Conservation (phyloP, 1,140 invertebrate genomes). For the Pogonomyrmex californicus region DNA sequence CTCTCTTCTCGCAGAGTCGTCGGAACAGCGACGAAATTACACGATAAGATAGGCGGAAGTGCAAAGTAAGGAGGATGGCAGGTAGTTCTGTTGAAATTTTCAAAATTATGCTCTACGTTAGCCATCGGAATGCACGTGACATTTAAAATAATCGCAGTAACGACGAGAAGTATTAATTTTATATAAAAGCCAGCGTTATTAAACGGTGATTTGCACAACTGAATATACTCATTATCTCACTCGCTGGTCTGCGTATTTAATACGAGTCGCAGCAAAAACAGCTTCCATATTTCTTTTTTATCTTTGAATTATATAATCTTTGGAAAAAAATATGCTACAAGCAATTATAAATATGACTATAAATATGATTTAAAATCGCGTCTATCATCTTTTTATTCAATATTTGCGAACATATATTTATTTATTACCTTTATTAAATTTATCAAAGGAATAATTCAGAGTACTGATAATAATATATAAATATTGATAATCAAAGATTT, state of each 20-base stretch:
- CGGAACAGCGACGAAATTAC: slow-evolving; percentile 27
- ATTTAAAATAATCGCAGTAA: slow-evolving; percentile 16
- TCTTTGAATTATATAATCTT: slow-evolving; percentile 15
- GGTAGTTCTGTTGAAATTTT: slow-evolving; percentile 42
- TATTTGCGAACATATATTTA: background rate
- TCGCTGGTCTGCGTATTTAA: background rate
- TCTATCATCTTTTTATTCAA: background rate
- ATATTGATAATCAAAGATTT: too few species aligned
- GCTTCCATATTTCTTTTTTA: slow-evolving; percentile 18
- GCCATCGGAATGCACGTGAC: background rate
- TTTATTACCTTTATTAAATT: background rate
- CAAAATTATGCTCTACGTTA: slow-evolving; percentile 31
- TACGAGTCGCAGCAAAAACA: background rate
- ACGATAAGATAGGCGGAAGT: slow-evolving; percentile 42
- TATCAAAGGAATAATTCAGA: background rate
- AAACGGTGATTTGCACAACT: slow-evolving; percentile 41
- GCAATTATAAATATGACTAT: background rate
- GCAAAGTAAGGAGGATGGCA: slow-evolving; percentile 49
- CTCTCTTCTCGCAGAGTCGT: slow-evolving; percentile 6
- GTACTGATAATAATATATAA: background rate
- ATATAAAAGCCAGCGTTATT: slow-evolving; percentile 41
- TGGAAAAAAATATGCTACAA: background rate
- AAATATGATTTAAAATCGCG: background rate
- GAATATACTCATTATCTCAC: slow-evolving; percentile 38
- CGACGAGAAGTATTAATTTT: slow-evolving; percentile 30